Conservation (phyloP, 1,140 invertebrate species). For the Orchestia grillus region DNA sequence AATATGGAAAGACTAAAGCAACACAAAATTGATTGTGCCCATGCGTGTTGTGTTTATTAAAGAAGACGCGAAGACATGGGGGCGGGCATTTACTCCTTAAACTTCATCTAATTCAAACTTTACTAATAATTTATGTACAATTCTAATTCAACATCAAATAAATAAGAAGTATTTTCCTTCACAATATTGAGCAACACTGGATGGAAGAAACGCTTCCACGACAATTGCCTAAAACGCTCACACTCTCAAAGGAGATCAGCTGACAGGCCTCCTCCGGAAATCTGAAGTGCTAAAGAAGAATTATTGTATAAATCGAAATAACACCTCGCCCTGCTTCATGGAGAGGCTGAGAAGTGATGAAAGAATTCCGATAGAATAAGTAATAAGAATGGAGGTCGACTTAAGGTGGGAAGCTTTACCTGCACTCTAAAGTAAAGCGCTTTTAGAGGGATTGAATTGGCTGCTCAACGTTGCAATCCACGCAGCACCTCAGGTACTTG, state of each 20-base stretch:
- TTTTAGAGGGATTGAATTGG: background rate
- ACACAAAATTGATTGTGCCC: too few relatives aligned
- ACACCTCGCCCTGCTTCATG: background rate
- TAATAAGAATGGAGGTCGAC: background rate
- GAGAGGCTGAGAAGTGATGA: background rate
- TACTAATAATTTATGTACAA: too few relatives aligned
- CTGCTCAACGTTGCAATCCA: background rate
- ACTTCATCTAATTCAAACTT: too few relatives aligned
- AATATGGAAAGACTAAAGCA: background rate
- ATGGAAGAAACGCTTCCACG: too few relatives aligned
- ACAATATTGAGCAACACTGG: too few relatives aligned
- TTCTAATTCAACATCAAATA: too few relatives aligned
- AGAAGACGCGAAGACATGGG: too few relatives aligned
- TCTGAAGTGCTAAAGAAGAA: background rate
- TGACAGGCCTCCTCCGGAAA: background rate
- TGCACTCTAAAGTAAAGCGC: background rate
- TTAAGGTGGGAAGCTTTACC: background rate
- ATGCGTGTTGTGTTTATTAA: too few relatives aligned
- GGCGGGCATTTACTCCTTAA: too few relatives aligned
- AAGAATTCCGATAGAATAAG: background rate
- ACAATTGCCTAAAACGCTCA: background rate
- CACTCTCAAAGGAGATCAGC: background rate
- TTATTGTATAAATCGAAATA: too few relatives aligned
- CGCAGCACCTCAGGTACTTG: background rate
- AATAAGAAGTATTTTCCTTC: too few relatives aligned